These are phyloP conservation scores for Thymallus thymallus DNA, from an alignment of 2,113 vertebrate species.

Conservation along the genomic window DNA sequence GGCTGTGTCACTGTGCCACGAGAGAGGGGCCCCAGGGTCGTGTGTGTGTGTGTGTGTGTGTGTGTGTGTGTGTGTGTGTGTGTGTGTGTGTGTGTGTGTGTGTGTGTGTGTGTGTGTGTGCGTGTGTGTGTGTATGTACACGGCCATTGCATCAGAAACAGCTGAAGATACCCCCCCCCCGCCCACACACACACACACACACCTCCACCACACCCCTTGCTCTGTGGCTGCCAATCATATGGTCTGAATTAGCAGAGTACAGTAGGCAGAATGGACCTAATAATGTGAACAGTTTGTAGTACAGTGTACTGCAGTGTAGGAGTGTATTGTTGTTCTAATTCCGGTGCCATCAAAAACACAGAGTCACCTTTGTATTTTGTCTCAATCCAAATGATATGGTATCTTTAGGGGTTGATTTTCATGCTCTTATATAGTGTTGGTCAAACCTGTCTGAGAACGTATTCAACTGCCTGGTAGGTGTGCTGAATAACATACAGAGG, in stretches of 20 bases:
- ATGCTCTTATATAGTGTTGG: too few relatives aligned
- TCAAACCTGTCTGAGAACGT: too few relatives aligned
- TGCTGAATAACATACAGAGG: too few relatives aligned
- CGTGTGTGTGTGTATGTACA: too few relatives aligned
- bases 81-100: conserved; percentile 5
- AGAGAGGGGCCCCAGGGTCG: neutral
- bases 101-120: conserved; percentile 7
- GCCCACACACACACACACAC: neutral
- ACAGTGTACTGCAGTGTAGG: too few relatives aligned
- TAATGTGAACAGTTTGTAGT: neutral
- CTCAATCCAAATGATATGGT: too few relatives aligned
- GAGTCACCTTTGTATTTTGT: too few relatives aligned
- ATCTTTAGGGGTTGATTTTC: too few relatives aligned
- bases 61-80: conserved; percentile 6
- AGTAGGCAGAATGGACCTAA: neutral
- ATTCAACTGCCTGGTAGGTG: too few relatives aligned
- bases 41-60: conserved; percentile 4
- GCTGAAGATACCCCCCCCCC: neutral
- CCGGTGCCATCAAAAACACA: too few relatives aligned
- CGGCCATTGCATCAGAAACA: conserved; percentile 45
- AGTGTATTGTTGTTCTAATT: too few relatives aligned
- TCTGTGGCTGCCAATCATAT: neutral
- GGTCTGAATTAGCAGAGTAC: neutral
- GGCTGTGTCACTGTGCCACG: too few relatives aligned
- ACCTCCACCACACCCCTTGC: neutral